Conservation (phyloP, 2,797 vertebrate species). For the Avahi laniger region DNA sequence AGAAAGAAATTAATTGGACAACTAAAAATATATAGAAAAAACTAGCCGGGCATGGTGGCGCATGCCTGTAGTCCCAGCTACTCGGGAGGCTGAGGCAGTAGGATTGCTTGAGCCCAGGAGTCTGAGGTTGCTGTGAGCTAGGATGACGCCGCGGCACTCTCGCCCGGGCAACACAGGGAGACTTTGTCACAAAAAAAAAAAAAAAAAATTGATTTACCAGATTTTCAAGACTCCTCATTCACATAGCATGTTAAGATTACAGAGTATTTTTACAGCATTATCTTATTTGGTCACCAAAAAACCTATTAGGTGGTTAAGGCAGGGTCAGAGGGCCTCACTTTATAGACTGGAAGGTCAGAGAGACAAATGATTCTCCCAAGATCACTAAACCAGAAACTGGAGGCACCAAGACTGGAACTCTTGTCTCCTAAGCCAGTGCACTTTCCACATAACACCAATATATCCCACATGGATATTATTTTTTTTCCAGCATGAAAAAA, state of each 20-base stretch:
- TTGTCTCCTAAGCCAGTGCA: neutral
- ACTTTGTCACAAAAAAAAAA: too few species aligned
- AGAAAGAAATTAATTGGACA: too few species aligned
- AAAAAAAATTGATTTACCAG: too few species aligned
- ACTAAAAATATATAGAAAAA: too few species aligned
- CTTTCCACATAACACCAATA: neutral
- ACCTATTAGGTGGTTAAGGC: neutral
- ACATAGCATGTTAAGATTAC: neutral
- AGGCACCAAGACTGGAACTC: neutral
- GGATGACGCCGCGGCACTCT: too few species aligned
- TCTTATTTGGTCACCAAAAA: neutral
- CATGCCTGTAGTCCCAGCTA: too few species aligned
- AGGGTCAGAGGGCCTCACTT: neutral
- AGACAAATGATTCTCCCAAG: neutral
- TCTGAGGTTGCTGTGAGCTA: too few species aligned
- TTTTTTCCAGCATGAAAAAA: slow-evolving; percentile 11
- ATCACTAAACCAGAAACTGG: neutral
- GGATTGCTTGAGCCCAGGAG: too few species aligned
- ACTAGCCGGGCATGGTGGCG: too few species aligned
- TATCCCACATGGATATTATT: neutral
- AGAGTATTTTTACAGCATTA: neutral
- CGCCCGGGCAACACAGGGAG: too few species aligned
- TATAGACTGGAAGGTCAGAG: neutral
- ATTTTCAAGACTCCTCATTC: neutral
- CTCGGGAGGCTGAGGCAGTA: too few species aligned